Evolutionary conservation across 2,113 vertebrate species (phyloP), one percentile per base, ranked within the genome.

Genomic region (Elephas maximus): DNA sequence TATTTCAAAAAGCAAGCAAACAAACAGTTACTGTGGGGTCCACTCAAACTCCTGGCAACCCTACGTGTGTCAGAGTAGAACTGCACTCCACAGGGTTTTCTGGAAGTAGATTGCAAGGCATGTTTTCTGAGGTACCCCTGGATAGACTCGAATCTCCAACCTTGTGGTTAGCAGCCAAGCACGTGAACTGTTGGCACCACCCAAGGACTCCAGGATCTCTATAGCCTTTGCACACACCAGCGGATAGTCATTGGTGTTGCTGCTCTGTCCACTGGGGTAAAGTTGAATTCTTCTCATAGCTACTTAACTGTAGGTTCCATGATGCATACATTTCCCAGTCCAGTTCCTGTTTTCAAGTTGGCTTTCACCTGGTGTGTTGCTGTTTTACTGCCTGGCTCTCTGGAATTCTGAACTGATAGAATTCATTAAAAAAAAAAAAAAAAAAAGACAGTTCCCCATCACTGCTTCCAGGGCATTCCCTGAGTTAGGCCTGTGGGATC

Each of bases 311-410:
- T 23, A 1, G 15, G 44, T 53, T 67, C 18, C 0, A 3, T 6
- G 65, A 9, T 23, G 2, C 8, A 3, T 26, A 14, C 1, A 0
- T 12, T 41, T 69, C 41, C 30, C 20, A 1, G 30, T 17, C 45
- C 9, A 28, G 5, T 77, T 78, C 23, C 33, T 78, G 15, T 12
- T 80, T 92, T 48, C 85, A 44, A 8, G 14, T 9, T 57, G 48
- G n/a, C 51, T 51, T 20, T 53, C 11, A 10, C 79, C 24, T 7
- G 7, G n/a, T 5, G 8, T 4, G 0, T 28, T 62, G 57, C 17
- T 51, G 2, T 24, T 57, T 44, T n/a, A 17, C 41, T 8, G 2
- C 24, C 24, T 53, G 57, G 28, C 5, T 88, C 73, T 53, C 73
- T 48, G 62, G n/a, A 44, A 23, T 21, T 76, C 62, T 2, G 20